Percentiles rank a stretch among this genome's conserved stretches.
These are phyloP conservation scores for Gavialis gangeticus DNA, from an alignment of 2,113 vertebrate genomes.

Conservation along the genomic window DNA sequence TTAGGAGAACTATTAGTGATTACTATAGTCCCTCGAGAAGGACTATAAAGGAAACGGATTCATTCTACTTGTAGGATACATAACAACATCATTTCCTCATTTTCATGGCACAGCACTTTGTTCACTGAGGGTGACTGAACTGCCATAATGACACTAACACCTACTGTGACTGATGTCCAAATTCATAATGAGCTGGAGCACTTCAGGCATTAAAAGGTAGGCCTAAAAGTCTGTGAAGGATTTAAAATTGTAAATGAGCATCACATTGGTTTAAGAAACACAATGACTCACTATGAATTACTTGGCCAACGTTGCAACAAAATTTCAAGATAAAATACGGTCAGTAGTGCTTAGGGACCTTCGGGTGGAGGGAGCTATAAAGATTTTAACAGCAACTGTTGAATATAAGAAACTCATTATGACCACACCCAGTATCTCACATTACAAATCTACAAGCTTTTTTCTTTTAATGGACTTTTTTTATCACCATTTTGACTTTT, in stretches of 20 bases:
- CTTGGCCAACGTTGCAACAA: constrained; percentile 71
- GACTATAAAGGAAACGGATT: constrained; percentile 69
- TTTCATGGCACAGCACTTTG: constrained; percentile 60
- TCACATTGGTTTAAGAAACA: constrained; percentile 50
- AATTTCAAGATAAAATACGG: constrained; percentile 75
- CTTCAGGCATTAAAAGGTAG: constrained; percentile 61
- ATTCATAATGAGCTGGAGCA: constrained; percentile 34
- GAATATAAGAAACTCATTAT: constrained; percentile 23
- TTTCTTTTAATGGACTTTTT: background rate
- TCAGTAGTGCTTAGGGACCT: constrained; percentile 27
- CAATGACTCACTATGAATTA: constrained; percentile 74
- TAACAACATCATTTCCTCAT: constrained; percentile 49
- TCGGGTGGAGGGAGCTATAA: constrained; percentile 38
- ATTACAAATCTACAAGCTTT: background rate
- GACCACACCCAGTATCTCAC: background rate
- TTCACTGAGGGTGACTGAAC: constrained; percentile 58
- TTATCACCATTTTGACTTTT: background rate
- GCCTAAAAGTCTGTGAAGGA: constrained; percentile 61
- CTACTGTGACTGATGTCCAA: constrained; percentile 62
- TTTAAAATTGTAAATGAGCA: constrained; percentile 64
- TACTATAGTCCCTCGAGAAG: constrained; percentile 22
- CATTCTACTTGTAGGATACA: constrained; percentile 38
- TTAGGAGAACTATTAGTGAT: background rate
- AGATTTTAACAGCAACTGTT: constrained; percentile 55
- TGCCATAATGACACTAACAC: constrained; percentile 29